Conservation (phyloP, 2,113 vertebrate genomes). For the Istiophorus platypterus region DNA sequence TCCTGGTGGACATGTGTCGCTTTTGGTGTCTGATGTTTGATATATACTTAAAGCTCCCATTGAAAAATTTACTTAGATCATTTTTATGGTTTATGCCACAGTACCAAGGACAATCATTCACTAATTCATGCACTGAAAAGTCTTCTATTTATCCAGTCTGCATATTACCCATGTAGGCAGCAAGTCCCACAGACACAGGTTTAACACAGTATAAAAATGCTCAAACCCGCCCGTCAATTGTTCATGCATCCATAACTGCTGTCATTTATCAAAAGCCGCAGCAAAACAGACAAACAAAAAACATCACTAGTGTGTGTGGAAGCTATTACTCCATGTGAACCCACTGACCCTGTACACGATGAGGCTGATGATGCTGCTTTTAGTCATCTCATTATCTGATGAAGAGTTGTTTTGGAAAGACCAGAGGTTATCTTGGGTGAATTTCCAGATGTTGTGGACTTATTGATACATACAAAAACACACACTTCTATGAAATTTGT, state of each 20-base stretch:
- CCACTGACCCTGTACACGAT: slow-evolving; percentile 45
- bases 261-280: slow-evolving; percentile 26
- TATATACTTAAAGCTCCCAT: no score
- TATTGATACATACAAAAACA: slow-evolving; percentile 31
- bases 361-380: slow-evolving; percentile 49
- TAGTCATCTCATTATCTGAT: slow-evolving; percentile 61
- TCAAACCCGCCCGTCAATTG: slow-evolving; percentile 24
- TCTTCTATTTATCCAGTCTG: slow-evolving; percentile 27
- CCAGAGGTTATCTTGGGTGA: slow-evolving; percentile 4
- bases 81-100: no score
- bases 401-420: slow-evolving; percentile 36
- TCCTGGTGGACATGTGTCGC: no score
- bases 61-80: no score
- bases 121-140: slow-evolving; percentile 18
- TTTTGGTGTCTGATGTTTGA: no score
- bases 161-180: slow-evolving; percentile 13
- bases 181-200: slow-evolving; percentile 18
- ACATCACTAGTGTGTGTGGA: slow-evolving; percentile 1
- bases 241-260: slow-evolving; percentile 30
- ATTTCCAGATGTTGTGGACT: slow-evolving; percentile 56
- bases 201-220: slow-evolving; percentile 7
- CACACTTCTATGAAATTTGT: slow-evolving; percentile 27
- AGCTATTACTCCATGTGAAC: slow-evolving; percentile 40
- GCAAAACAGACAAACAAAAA: slow-evolving; percentile 13
- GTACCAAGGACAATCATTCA: slow-evolving; percentile 24